A percentile compares a stretch with the other conserved stretches of the same genome.
These are phyloP conservation scores for Tarsius wallacei DNA, from an alignment of 2,797 vertebrate genomes.

Conservation along the genomic window DNA sequence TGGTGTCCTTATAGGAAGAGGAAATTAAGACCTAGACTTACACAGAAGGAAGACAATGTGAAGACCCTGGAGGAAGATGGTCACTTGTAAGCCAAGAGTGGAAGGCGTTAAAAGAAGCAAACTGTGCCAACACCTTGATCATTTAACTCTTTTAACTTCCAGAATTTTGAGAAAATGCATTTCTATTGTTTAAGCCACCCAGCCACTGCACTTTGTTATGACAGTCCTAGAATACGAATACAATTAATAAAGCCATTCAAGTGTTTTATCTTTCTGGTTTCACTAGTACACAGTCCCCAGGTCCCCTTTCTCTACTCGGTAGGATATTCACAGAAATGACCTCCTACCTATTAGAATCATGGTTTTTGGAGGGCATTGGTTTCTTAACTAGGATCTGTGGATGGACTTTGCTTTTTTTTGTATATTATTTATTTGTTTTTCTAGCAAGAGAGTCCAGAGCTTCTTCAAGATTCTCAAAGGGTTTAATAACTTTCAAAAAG, in stretches of 20 bases:
- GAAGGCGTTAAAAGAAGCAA: neutral
- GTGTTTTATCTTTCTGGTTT: neutral
- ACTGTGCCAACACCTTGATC: neutral
- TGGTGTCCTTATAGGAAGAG: neutral
- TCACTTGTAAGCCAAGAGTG: neutral
- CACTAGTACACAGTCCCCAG: neutral
- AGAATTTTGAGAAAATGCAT: neutral
- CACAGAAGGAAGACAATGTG: neutral
- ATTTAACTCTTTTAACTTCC: too few species aligned
- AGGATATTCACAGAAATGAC: neutral
- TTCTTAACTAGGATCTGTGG: neutral
- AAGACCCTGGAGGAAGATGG: neutral
- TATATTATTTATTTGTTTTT: conserved; percentile 25
- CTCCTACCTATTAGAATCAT: neutral
- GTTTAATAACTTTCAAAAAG: neutral
- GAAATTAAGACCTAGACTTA: neutral
- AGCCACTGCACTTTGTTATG: neutral
- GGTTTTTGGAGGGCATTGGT: neutral
- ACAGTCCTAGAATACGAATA: neutral
- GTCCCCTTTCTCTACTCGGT: neutral
- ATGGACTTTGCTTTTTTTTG: neutral
- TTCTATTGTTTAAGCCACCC: neutral
- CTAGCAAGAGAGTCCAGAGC: neutral
- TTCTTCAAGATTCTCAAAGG: neutral
- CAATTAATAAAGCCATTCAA: neutral